Conservation (phyloP, 2,113 vertebrate genomes). For the Astatoreochromis straeleni region DNA sequence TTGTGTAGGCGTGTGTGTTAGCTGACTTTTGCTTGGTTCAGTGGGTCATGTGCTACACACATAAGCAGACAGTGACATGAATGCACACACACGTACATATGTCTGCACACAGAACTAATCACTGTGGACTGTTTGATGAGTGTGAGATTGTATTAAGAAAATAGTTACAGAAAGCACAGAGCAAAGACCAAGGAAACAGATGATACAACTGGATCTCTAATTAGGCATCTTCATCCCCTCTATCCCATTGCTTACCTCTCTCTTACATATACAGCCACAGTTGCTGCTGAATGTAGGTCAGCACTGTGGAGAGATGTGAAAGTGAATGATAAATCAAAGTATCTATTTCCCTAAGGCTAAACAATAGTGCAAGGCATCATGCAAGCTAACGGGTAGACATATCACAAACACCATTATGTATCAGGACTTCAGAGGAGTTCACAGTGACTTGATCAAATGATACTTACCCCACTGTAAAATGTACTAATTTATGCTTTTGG, state of each 20-base stretch:
- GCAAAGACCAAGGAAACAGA: background rate
- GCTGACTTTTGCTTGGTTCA: background rate
- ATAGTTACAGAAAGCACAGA: background rate
- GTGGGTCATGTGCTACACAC: background rate
- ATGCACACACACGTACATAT: background rate
- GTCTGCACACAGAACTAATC: background rate
- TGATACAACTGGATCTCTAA: background rate
- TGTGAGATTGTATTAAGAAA: background rate
- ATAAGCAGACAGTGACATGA: background rate
- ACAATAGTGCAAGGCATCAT: background rate
- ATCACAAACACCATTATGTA: background rate
- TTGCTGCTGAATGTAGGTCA: constrained; percentile 65
- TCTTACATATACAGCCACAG: background rate
- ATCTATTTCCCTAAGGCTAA: constrained; percentile 35
- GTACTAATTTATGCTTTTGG: background rate
- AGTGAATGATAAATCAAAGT: constrained; percentile 69
- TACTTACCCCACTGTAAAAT: background rate
- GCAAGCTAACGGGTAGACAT: background rate
- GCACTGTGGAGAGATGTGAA: constrained; percentile 53
- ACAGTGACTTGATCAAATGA: background rate
- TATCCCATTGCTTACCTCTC: background rate
- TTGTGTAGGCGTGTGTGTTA: background rate
- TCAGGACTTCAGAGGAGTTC: background rate
- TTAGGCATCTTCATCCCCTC: background rate
- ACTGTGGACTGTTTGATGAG: background rate